Evolutionary conservation across 2,113 vertebrate genomes (phyloP), one percentile per base, ranked within the genome.

Genomic region (Mirza zaza): DNA sequence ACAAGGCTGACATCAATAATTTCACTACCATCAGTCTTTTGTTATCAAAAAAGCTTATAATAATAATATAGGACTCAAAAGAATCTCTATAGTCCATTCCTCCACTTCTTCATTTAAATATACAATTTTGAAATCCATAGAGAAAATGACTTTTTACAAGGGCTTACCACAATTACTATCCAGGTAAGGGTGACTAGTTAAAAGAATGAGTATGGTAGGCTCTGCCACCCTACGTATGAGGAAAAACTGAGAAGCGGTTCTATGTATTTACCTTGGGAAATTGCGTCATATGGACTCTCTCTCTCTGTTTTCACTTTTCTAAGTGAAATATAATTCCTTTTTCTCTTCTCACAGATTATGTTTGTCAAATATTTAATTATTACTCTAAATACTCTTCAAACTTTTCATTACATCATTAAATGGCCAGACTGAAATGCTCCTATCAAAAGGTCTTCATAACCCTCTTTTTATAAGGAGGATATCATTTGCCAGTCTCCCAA

Each of bases 281-380:
- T 0, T 6, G 39, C 77, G 34, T 17, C 20, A 14, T 18, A 8
- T 3, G 15, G 25, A 63, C 15, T 32, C 20, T 45, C 17, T 65
- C 39, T 45, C n/a, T 65, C 34, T 14, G 50, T 73, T 90, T 63
- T 55, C 82, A 87, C 34, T 92, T 70, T 84, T 39, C 91, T 75
- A 95, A 81, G 80, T 83, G 48, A 96, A 90, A 93, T 73, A 88
- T 29, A 95, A 86, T 61, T 91, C 59, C 45, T 68, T 83, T 50
- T 59, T 93, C 61, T 88, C 61, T 90, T 70, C 89, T 95, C 71
- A 75, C 21, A 65, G 39, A 83, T 50, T 70, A 61, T 94, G 3
- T 71, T 68, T 61, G 75, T 23, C 67, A 73, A 77, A 80, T 75
- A 45, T 82, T 89, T 86, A 84, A 75, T 73, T 71, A 36, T 65